Conservation (phyloP, 1,140 invertebrate species). For the Trinorchestia longiramus region DNA sequence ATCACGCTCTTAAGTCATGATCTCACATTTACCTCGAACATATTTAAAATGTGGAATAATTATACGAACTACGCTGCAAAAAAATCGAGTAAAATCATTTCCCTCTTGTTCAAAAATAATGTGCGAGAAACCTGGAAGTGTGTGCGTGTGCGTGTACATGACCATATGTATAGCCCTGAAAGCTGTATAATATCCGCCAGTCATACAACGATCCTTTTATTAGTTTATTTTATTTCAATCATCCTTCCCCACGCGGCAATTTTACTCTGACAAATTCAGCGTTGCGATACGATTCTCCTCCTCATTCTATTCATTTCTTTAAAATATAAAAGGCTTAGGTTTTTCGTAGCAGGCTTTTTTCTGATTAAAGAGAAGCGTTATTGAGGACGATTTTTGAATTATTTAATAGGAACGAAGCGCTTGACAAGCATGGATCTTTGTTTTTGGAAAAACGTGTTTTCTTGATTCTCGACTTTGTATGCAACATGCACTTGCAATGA, state of each 20-base stretch:
- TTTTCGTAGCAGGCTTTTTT: neutral
- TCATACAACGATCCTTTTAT: neutral
- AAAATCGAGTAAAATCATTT: no score
- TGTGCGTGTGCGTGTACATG: neutral
- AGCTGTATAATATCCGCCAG: neutral
- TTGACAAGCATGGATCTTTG: neutral
- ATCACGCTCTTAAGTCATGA: no score
- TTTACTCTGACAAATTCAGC: neutral
- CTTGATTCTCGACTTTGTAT: neutral
- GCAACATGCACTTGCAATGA: neutral
- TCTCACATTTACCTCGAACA: no score
- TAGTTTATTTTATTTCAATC: neutral
- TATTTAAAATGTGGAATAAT: no score
- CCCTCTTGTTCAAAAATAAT: neutral
- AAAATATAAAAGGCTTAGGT: neutral
- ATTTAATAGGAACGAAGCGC: neutral
- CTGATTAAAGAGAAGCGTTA: neutral
- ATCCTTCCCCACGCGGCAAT: neutral
- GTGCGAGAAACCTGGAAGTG: neutral
- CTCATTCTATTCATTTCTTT: neutral
- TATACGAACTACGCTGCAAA: neutral
- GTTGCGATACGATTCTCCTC: neutral
- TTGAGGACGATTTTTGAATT: neutral
- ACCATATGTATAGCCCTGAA: neutral
- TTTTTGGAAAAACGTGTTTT: neutral